A percentile compares a stretch with the other conserved stretches of the same genome.
phyloP scores from a whole-genome alignment of 2,797 vertebrate genomes.

The Argyrosomus regius region DNA sequence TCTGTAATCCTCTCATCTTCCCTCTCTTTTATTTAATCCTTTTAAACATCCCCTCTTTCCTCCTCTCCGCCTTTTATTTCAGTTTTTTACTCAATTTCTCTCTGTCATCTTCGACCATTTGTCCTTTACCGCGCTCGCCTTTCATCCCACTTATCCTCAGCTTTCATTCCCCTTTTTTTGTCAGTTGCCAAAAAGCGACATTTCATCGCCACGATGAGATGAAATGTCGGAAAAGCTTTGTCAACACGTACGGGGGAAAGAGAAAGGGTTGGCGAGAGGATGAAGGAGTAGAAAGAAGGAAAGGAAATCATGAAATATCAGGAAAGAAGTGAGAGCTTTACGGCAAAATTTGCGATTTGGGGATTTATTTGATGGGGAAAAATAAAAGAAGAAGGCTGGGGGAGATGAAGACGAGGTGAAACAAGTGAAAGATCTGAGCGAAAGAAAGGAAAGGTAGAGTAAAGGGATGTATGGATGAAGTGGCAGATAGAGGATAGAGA shows the following conservation, averaged over 20 bases:
- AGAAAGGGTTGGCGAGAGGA: not conserved
- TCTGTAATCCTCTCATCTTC: not conserved
- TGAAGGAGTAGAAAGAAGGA: not conserved
- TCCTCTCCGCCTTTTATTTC: not conserved
- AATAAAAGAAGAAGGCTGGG: too few species aligned
- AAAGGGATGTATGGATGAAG: constrained; percentile 66
- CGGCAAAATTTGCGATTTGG: too few species aligned
- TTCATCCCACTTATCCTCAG: not conserved
- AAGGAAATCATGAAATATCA: not conserved
- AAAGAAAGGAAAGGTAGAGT: constrained; percentile 26
- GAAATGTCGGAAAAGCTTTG: not conserved
- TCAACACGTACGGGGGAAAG: not conserved
- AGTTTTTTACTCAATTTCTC: not conserved
- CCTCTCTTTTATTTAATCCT: not conserved
- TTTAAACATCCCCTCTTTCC: not conserved
- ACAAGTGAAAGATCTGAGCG: constrained; percentile 24
- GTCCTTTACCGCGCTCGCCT: not conserved
- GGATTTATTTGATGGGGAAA: not conserved
- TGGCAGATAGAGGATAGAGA: constrained; percentile 62
- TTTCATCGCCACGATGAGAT: not conserved
- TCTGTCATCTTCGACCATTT: not conserved
- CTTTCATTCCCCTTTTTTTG: too few species aligned
- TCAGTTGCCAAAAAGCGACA: too few species aligned
- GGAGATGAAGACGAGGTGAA: constrained; percentile 25
- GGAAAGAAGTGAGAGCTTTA: too few species aligned